Base-by-base conservation (phyloP, 1,140 invertebrate species). In the Saccostrea glomerata region DNA sequence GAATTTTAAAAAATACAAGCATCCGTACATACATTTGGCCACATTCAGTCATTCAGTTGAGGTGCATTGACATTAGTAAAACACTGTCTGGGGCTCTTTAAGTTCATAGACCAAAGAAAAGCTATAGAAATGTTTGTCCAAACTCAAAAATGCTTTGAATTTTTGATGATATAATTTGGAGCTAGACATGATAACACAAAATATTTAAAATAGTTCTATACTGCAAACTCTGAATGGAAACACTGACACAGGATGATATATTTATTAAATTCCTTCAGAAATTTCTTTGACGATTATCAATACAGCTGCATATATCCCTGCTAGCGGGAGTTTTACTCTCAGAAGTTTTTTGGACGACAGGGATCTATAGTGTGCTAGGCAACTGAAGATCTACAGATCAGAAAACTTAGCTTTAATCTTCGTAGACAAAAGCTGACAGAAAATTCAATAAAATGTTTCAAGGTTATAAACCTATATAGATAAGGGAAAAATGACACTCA, bases 361-460 rank as follows among this genome's bases (percentile, higher is more conserved):
- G 70, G 15, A 25, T 77, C 25, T 25, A 30, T 15, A 30, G 25
- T 4, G 30, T 77, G 70, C 70, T 36, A 77, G 70, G 70, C 70
- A 77, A 77, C 70, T 30, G 70, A 25, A 77, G 30, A 77, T 77
- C 25, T 77, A 15, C 11, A 77, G 25, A 77, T 77, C 70, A 77
- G 70, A 30, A 77, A 77, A 77, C 25, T 77, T 73, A 30, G 5
- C 23, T 17, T 13, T 77, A 77, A 77, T 77, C 70, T 77, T 2
- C 36, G 23, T 7, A 77, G 70, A 25, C 70, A 77, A 25, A n/a
- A 77, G 25, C 70, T 30, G 25, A 77, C 70, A 30, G 70, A 77
- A 36, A 77, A 30, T 77, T 77, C 70, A 77, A 30, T 77, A 36
- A 66, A 77, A 77, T 77, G 70, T 30, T 77, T 30, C 70, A 77